Percentiles rank a stretch among this genome's conserved stretches.
Conservation (phyloP, 1,140 invertebrate genomes). For the Goniozus legneri region DNA sequence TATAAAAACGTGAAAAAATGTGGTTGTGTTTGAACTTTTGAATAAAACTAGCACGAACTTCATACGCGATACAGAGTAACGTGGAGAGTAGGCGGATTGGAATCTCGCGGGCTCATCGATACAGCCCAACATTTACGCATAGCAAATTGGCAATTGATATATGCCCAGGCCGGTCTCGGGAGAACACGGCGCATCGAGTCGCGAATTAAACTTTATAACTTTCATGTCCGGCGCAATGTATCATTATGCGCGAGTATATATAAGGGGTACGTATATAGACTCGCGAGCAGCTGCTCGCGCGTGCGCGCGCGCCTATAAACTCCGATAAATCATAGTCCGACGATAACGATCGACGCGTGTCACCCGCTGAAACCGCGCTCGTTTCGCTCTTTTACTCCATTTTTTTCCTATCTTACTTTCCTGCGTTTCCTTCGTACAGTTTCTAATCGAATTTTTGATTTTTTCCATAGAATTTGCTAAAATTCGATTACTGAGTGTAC, state of each 20-base stretch:
- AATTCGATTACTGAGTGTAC: no score
- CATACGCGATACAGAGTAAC: no score
- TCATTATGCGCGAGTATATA: slow-evolving; percentile 32
- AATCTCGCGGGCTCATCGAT: no score
- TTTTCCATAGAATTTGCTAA: no score
- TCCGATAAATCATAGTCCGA: not conserved
- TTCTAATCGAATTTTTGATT: no score
- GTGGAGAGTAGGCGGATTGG: no score
- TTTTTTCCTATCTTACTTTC: not conserved
- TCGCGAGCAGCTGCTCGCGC: slow-evolving; percentile 20
- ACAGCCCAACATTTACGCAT: no score
- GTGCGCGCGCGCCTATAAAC: not conserved
- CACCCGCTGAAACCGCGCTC: not conserved
- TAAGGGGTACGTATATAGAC: no score
- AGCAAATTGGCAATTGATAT: slow-evolving; percentile 35
- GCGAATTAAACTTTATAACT: slow-evolving; percentile 37
- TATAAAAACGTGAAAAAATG: no score
- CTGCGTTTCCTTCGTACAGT: not conserved
- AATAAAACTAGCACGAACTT: no score
- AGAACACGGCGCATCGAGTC: slow-evolving; percentile 25
- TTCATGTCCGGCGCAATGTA: slow-evolving; percentile 34
- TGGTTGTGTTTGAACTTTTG: no score
- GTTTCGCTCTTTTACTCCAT: not conserved
- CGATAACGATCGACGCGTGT: not conserved
- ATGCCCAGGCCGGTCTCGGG: slow-evolving; percentile 15